Base-by-base conservation (phyloP, 2,888 invertebrate genomes). In the Arenicola marina region DNA sequence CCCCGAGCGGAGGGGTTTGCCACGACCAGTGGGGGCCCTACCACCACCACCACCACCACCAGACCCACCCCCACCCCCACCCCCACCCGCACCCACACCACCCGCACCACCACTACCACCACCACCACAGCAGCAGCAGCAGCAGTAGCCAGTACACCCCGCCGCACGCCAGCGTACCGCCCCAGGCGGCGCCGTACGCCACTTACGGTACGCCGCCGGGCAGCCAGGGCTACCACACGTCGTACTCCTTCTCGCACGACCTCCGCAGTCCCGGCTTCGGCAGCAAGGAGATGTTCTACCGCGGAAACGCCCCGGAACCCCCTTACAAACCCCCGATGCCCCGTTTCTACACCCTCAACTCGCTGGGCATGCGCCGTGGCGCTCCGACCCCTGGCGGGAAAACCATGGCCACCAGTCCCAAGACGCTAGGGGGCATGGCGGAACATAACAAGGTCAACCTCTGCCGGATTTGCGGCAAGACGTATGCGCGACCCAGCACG, bases 401-500 rank as follows among this genome's bases (percentile, higher is more conserved):
- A 7, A 2, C 26, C 29, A 24, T 15, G 28, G n/a, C 48, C 31
- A 2, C 31, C 31, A 58, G n/a, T 26, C 32, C 48, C 21, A 24
- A n/a, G 28, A 7, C 11, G 28, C 11, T 31, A 11, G 58, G 11
- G 4, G 7, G 11, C 31, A 7, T 7, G 11, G 24, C 31, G 11
- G 58, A 57, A 24, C 3, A 43, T 28, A 53, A 51, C 31, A 77
- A 76, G 64, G 66, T 76, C 7, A 96, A 96, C 83, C 87, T 96
- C 44, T 97, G 96, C 79, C 87, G 94, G 32, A 92, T 96, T 68
- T 97, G 96, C 81, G 96, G 96, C 18, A 97, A 97, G 86, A 95
- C 95, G 0, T 86, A 97, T 85, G 97, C 97, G 0, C 87, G 97
- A 2, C 97, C 97, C 0, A 95, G 94, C 84, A 98, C 97, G 0